phyloP scores from a whole-genome alignment of 1,140 invertebrate species.

The Eubasilissa regina region DNA sequence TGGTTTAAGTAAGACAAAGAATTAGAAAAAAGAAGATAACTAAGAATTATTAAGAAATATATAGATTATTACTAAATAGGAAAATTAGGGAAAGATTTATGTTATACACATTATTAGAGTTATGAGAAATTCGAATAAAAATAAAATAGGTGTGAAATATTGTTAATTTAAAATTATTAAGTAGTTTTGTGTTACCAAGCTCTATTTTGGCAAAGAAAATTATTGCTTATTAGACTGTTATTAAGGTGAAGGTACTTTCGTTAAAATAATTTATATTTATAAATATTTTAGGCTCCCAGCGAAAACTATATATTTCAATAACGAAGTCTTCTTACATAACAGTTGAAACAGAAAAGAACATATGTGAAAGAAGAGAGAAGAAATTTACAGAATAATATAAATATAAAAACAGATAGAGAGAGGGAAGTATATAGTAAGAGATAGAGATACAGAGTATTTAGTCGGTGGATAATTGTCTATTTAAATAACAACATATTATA shows the following conservation, averaged over 20 bases:
- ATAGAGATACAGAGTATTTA: not conserved
- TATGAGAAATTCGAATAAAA: not conserved
- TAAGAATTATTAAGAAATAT: too few relatives aligned
- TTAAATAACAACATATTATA: not conserved
- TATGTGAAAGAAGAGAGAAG: not conserved
- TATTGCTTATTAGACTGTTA: too few relatives aligned
- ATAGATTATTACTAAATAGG: not conserved
- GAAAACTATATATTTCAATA: too few relatives aligned
- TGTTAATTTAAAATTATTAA: too few relatives aligned
- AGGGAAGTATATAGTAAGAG: not conserved
- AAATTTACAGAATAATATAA: not conserved
- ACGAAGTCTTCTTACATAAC: too few relatives aligned
- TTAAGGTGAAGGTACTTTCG: too few relatives aligned
- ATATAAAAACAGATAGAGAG: not conserved
- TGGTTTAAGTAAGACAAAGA: too few relatives aligned
- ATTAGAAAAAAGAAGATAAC: too few relatives aligned
- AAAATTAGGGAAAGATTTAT: not conserved
- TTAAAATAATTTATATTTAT: too few relatives aligned
- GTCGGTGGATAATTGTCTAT: not conserved
- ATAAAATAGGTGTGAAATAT: not conserved
- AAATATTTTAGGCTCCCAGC: too few relatives aligned
- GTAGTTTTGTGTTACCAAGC: too few relatives aligned
- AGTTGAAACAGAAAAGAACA: not conserved
- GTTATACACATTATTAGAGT: not conserved
- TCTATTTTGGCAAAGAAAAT: too few relatives aligned